These are phyloP conservation scores for Coenonympha glycerion DNA, from an alignment of 2,888 invertebrate genomes.

Conservation along the genomic window DNA sequence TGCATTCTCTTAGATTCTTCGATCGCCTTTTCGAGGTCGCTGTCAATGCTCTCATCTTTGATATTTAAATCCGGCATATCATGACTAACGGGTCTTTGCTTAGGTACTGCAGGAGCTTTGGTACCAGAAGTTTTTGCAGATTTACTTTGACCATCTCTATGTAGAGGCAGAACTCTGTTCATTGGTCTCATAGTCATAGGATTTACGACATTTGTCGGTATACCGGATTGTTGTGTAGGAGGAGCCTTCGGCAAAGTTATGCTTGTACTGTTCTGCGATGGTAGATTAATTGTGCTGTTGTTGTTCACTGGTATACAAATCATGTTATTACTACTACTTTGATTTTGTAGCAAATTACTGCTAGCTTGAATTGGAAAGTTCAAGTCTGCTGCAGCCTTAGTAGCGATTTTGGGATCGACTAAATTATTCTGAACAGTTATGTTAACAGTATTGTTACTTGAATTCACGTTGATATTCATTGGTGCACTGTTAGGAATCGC, in stretches of 20 bases:
- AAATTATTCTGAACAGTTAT: slow-evolving; percentile 71
- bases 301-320: slow-evolving; percentile 67
- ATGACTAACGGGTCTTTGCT: slow-evolving; percentile 58
- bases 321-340: slow-evolving; percentile 54
- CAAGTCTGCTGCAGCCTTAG: slow-evolving; percentile 60
- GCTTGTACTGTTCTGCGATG: slow-evolving; percentile 71
- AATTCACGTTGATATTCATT: slow-evolving; percentile 71
- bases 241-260: slow-evolving; percentile 78
- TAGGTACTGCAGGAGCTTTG: slow-evolving; percentile 48
- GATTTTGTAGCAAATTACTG: slow-evolving; percentile 54
- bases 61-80: slow-evolving; percentile 73
- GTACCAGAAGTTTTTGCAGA: slow-evolving; percentile 48
- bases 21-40: slow-evolving; percentile 70
- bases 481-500: slow-evolving; percentile 71
- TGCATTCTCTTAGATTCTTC: slow-evolving; percentile 71
- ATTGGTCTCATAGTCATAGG: slow-evolving; percentile 82
- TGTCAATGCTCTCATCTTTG: slow-evolving; percentile 71
- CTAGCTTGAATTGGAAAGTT: slow-evolving; percentile 62
- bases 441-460: slow-evolving; percentile 69
- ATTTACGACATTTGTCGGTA: slow-evolving; percentile 83
- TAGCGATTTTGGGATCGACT: slow-evolving; percentile 69
- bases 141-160: slow-evolving; percentile 79
- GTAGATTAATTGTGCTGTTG: slow-evolving; percentile 66
- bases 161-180: slow-evolving; percentile 86
- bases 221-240: slow-evolving; percentile 76